A percentile compares a stretch with the other conserved stretches of the same genome.
Conservation (phyloP, 2,113 vertebrate genomes). For the Marcusenius ussheri region DNA sequence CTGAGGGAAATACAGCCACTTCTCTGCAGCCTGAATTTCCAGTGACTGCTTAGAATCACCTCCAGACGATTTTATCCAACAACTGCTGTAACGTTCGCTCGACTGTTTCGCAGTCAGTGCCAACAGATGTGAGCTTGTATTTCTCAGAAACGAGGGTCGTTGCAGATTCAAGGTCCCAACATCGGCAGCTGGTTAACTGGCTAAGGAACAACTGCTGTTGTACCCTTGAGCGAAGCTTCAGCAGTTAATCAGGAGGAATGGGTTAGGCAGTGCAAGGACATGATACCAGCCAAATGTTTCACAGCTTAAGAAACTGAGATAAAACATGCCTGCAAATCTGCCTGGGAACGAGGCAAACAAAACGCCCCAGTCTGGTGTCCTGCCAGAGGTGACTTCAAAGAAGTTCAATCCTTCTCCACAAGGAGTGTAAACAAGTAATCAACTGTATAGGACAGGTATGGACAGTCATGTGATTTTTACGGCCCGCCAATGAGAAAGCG, state of each 20-base stretch:
- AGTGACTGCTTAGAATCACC: background rate
- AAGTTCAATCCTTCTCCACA: background rate
- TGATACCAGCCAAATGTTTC: background rate
- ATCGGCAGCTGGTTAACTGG: background rate
- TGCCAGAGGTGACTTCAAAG: background rate
- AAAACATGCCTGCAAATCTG: background rate
- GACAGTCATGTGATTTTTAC: background rate
- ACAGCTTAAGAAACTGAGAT: background rate
- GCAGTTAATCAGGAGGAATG: background rate
- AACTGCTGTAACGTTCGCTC: background rate
- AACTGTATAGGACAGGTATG: background rate
- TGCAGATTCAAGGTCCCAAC: background rate
- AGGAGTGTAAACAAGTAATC: background rate
- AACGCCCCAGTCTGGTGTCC: background rate
- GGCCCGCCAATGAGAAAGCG: background rate
- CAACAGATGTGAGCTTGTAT: background rate
- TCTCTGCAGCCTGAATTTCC: background rate
- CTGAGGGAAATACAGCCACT: background rate
- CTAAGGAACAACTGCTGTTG: background rate
- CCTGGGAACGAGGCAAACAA: background rate
- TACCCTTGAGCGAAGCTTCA: background rate
- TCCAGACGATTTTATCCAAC: background rate
- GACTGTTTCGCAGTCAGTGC: background rate
- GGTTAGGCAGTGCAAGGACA: background rate
- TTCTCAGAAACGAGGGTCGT: background rate